Base-by-base conservation (phyloP, 2,888 invertebrate species). In the Mechanitis mazaeus region DNA sequence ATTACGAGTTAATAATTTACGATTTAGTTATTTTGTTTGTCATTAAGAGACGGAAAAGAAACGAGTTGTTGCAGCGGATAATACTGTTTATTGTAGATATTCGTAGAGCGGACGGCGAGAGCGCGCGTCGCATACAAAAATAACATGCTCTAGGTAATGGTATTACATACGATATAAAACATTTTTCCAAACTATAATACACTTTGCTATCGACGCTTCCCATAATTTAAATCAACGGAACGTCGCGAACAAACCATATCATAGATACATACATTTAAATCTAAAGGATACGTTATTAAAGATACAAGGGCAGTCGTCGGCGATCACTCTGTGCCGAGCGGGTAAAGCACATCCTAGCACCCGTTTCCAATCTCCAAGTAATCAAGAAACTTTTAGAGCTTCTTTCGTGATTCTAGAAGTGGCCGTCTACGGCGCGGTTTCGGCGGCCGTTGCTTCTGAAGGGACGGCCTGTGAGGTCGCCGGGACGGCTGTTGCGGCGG, bases 81-180 rank as follows among this genome's bases (percentile, higher is more conserved):
- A 72, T 71, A 72, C 71, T 70, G 72, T 72, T 71, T 70, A 71
- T 69, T 71, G 68, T 68, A 67, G 59, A 45, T 61, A 61, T 55
- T 57, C 54, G 55, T 9, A 42, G 42, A 42, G 38, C 38, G 38
- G 7, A 38, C 38, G 55, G 45, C 58, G 54, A 54, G 55, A 54
- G 53, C 56, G 42, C 33, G 20, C 58, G 62, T 45, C 59, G 59
- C 61, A 57, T 66, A 66, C 61, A 66, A 66, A 66, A 66, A 66
- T 66, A 65, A 61, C 58, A 64, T 64, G 58, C 60, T 64, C 55
- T 60, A 56, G 47, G 47, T 57, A 58, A 47, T 45, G 54, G 38
- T 45, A 60, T 56, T 57, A 63, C 63, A 63, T 38, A 55, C 56
- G 42, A 59, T 63, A 63, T 59, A 63, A 63, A 63, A 63, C 45